These are phyloP conservation scores for Halictus rubicundus DNA, from an alignment of 1,140 invertebrate species.

Conservation along the genomic window DNA sequence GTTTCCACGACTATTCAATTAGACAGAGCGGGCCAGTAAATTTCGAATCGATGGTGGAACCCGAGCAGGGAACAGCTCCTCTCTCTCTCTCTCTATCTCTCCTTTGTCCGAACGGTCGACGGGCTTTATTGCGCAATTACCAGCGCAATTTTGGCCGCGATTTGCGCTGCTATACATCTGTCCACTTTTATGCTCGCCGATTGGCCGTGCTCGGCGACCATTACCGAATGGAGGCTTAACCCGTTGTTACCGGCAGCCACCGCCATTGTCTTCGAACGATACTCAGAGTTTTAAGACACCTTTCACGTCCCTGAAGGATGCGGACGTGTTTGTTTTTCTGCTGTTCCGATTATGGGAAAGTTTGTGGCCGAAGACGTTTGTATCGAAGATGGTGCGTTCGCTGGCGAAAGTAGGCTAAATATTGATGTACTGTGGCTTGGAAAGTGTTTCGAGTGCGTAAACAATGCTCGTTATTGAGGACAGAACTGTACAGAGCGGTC, in stretches of 20 bases:
- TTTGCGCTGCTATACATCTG: constrained; percentile 53
- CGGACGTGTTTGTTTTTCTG: background rate
- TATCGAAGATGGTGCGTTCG: background rate
- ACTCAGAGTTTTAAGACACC: background rate
- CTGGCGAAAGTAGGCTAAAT: too few species aligned
- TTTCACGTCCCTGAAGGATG: background rate
- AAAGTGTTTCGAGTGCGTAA: too few species aligned
- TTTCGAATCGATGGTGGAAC: background rate
- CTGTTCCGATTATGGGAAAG: background rate
- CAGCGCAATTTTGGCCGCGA: constrained; percentile 73
- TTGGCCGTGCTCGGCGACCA: background rate
- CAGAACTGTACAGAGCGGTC: too few species aligned
- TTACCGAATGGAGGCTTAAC: background rate
- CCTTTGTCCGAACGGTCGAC: constrained; percentile 39
- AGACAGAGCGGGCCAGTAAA: background rate
- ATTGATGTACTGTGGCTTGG: too few species aligned
- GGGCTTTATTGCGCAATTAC: constrained; percentile 78
- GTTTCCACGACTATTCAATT: constrained; percentile 24
- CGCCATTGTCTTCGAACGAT: constrained; percentile 3
- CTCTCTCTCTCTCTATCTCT: too few species aligned
- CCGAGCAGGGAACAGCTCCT: background rate
- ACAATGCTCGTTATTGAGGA: too few species aligned
- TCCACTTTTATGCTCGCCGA: constrained; percentile 40
- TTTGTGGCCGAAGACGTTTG: background rate
- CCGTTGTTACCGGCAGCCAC: constrained; percentile 1